Evolutionary conservation across 2,888 invertebrate genomes (phyloP).

Genomic region (Aleiodes leptofemur): DNA sequence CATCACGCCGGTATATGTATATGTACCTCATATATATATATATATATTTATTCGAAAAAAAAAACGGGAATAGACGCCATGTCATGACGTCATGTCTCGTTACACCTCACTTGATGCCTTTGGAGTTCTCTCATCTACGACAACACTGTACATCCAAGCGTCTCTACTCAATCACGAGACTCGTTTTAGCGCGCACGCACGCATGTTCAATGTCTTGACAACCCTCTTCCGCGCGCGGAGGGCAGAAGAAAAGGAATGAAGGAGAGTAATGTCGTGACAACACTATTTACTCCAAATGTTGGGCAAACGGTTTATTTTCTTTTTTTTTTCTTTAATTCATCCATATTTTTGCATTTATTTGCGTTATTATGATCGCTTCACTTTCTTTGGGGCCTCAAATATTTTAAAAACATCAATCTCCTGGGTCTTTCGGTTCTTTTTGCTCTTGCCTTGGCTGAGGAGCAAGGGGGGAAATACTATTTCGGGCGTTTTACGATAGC

Average conservation of each 20-base stretch:
- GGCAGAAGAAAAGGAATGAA: neutral
- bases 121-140: slow-evolving; percentile 36
- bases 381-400: slow-evolving; percentile 2
- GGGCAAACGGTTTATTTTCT: slow-evolving; percentile 1
- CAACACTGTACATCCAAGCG: slow-evolving; percentile 2
- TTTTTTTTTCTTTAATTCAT: neutral
- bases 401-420: slow-evolving; percentile 13
- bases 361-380: slow-evolving; percentile 3
- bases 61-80: slow-evolving; percentile 50
- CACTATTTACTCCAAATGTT: slow-evolving; percentile 29
- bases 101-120: slow-evolving; percentile 29
- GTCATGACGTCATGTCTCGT: slow-evolving; percentile 49
- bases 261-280: slow-evolving; percentile 20
- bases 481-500: slow-evolving; percentile 73
- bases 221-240: slow-evolving; percentile 16
- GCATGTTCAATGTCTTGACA: slow-evolving; percentile 33
- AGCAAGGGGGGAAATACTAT: slow-evolving; percentile 39
- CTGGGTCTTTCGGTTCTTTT: slow-evolving; percentile 40
- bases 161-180: slow-evolving; percentile 34
- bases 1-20: neutral
- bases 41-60: neutral
- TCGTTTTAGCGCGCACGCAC: slow-evolving; percentile 28
- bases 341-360: neutral
- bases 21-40: neutral
- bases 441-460: neutral